Base-by-base conservation (phyloP, 1,140 invertebrate genomes). In the Pemphigus obesinymphae region DNA sequence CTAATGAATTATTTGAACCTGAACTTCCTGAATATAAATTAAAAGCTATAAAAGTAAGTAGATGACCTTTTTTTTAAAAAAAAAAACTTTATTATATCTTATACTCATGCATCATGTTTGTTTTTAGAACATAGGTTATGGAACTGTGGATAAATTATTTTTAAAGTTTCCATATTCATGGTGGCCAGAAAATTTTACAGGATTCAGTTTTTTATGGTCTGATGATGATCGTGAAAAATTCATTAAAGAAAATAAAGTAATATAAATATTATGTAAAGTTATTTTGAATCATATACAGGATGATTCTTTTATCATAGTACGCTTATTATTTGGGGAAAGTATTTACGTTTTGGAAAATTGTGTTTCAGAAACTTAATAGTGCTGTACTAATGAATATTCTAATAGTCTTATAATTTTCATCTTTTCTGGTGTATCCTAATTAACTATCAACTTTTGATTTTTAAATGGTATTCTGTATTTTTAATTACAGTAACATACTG, bases 131-230 rank as follows among this genome's bases (percentile, higher is more conserved):
- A 86, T 95, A 1, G 90, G 90, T 17, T 89, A 93, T 83, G 93
- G 92, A 50, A 90, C 90, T 2, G 89, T 94, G 1, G 90, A 94
- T 85, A 95, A 95, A 87, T 90, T 96, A 73, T 94, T 92, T 84
- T 84, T 94, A 26, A 89, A 92, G 85, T 94, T 92, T 84, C 85
- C 89, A 2, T 85, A 88, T 58, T 88, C 88, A 34, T 93, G 92
- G 89, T 92, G 92, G 90, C 88, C 89, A 3, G 84, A 88, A 53
- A 86, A 87, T 31, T 85, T 84, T 3, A 86, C 85, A 61, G 88
- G 86, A 66, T 90, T 89, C 84, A 87, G 85, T 48, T 88, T 90
- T 34, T 84, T 91, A 5, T 92, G 91, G 90, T 86, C 85, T 0
- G 85, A 88, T 68, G 83, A 89, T 43, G 89, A 91, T 83, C 85